Evolutionary conservation across 2,888 invertebrate genomes (phyloP).

Genomic region (Polydrusus cervinus): DNA sequence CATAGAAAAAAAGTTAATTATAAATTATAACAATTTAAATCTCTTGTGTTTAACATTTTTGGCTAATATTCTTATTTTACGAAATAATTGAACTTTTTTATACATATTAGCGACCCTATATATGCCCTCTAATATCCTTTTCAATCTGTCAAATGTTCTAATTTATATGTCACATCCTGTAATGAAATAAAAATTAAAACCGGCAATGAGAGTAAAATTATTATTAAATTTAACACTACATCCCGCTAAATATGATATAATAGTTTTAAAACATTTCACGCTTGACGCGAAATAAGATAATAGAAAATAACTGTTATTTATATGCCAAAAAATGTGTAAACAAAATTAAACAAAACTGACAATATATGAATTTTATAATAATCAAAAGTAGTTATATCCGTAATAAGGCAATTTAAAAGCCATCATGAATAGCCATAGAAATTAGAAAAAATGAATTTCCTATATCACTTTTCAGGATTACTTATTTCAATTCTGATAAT

Average conservation of each 20-base stretch:
- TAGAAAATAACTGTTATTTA: slow-evolving; percentile 24
- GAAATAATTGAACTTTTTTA: too few relatives aligned
- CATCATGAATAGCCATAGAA: not conserved
- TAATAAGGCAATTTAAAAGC: slow-evolving; percentile 3
- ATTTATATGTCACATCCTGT: slow-evolving; percentile 7
- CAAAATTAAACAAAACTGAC: slow-evolving; percentile 23
- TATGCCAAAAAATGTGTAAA: slow-evolving; percentile 4
- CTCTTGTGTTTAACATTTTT: too few relatives aligned
- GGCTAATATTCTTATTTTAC: too few relatives aligned
- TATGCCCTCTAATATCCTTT: not conserved
- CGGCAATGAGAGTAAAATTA: slow-evolving; percentile 2
- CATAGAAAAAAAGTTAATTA: too few relatives aligned
- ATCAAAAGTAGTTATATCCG: slow-evolving; percentile 23
- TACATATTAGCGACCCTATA: too few relatives aligned
- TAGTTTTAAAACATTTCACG: slow-evolving; percentile 23
- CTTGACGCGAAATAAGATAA: slow-evolving; percentile 8
- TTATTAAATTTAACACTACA: slow-evolving; percentile 17
- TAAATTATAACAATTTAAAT: too few relatives aligned
- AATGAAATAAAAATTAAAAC: slow-evolving; percentile 21
- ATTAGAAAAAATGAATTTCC: too few relatives aligned
- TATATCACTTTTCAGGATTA: too few relatives aligned
- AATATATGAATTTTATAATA: slow-evolving; percentile 16
- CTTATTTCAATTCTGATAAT: too few relatives aligned
- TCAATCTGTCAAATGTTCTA: not conserved
- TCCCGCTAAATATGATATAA: slow-evolving; percentile 20